Percentiles rank a stretch among this genome's conserved stretches.
Conservation (phyloP, 2,113 vertebrate species). For the Rallus limicola region DNA sequence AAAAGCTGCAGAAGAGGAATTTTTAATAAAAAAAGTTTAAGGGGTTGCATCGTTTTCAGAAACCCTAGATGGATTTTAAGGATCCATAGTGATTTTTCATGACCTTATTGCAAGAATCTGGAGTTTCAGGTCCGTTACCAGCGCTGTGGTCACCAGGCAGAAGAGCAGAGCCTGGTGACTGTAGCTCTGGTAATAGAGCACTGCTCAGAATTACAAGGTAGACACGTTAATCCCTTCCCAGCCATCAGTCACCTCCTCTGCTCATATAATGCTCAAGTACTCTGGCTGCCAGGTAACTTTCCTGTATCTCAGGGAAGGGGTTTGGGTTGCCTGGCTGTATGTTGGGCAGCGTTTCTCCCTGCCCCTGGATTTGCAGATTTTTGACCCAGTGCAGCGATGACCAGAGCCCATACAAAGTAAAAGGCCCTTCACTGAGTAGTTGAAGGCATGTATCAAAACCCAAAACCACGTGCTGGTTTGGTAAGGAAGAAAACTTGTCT, state of each 20-base stretch:
- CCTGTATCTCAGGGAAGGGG: background rate
- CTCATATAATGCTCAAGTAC: background rate
- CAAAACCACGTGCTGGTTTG: fast-evolving
- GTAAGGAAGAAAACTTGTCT: background rate
- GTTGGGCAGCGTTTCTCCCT: fast-evolving
- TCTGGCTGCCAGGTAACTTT: background rate
- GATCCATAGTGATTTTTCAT: fast-evolving
- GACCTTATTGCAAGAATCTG: background rate
- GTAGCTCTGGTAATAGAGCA: background rate
- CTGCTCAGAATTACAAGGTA: background rate
- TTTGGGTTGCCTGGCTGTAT: fast-evolving
- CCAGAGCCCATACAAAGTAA: background rate
- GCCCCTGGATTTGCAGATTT: background rate
- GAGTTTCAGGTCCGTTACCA: background rate
- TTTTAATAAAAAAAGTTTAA: fast-evolving
- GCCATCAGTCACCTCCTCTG: background rate
- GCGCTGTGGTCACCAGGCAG: too few relatives aligned
- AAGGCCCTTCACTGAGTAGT: fast-evolving
- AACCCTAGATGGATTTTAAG: background rate
- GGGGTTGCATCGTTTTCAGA: fast-evolving
- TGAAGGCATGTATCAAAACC: background rate
- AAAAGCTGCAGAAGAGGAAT: background rate
- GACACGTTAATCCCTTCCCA: fast-evolving
- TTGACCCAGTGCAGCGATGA: background rate
- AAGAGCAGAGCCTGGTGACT: background rate